Evolutionary conservation across 2,888 invertebrate genomes (phyloP), one percentile per base, ranked within the genome.

Genomic region (Oxyscelio sp.): DNA sequence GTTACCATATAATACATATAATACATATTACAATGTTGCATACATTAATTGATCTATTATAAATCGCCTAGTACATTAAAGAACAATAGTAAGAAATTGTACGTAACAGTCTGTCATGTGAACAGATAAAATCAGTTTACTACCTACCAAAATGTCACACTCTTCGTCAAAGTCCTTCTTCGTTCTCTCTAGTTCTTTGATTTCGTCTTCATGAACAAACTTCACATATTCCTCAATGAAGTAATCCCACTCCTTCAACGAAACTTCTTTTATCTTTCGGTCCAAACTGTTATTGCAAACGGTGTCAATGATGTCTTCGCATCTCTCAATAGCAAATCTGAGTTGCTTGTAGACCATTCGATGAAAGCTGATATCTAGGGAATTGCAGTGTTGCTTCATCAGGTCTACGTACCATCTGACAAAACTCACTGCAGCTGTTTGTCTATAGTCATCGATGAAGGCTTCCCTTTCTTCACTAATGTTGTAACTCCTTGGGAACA

Each of bases 391-490:
- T 17, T 86, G 79, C 65, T 88, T 89, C 52, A 90, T 81, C 58
- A 87, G 89, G n/a, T 88, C 88, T 1, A 95, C 94, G 59, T 96
- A 94, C 94, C 96, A 97, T 90, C 97, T 96, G 43, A 98, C 93
- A 68, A 98, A 94, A 85, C 96, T 96, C 61, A 97, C 96, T 86
- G 97, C 97, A 2, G 97, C 97, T 2, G 97, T 98, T 66, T 97
- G 94, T 91, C 96, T 96, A 92, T 96, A 98, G 92, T 98, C 98
- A 87, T 95, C 95, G 71, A 95, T 92, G 90, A 97, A 97, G 87
- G 96, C 96, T 21, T 95, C 95, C 13, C 92, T 92, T 87, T 96
- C 95, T 13, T 90, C 88, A 54, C 94, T 95, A 61, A 96, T 95
- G 87, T 95, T 95, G 91, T 97, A 97, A 66, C 97, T 96, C 4